Base-by-base conservation (phyloP, 2,888 invertebrate species). In the Drosophila paramelanica region DNA sequence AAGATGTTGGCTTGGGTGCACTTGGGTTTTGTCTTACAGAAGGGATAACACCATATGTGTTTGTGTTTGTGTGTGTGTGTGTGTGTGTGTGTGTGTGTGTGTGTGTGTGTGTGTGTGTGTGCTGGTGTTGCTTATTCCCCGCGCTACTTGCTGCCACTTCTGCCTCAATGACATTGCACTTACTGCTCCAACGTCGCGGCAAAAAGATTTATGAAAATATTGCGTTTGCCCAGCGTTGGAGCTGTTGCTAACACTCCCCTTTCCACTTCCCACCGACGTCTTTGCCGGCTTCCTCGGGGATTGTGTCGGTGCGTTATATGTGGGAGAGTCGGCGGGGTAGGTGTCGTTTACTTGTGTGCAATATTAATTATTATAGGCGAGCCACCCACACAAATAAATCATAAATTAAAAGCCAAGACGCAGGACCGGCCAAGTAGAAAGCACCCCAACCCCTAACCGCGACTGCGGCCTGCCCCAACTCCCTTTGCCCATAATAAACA, bases 281-380 rank as follows among this genome's bases (percentile, higher is more conserved):
- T 31, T 36, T 50, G 56, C 27, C 10, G 47, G 50, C 27, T 33
- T 57, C 74, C 77, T 66, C 39, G 27, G 74, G 74, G 77, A 75
- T 59, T 75, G 59, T 53, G 59, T 50, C 58, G 74, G 67, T 46
- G 27, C 59, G 46, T 25, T 13, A 27, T 14, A 46, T 41, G n/a
- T 38, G 23, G 31, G 10, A 1, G 27, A 10, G 38, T 27, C 13
- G 27, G 70, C 27, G 33, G 70, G 27, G 47, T 67, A 67, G 58
- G 77, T 77, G 74, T 77, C 67, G 52, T 62, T 49, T 49, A 64
- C 68, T 82, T 77, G 77, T 88, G 83, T 79, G 83, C 87, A 81
- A 90, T 89, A 89, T 89, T 90, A 89, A 89, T 89, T 89, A 89
- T 90, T 89, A 88, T 81, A 79, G 88, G 85, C 85, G 77, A 77